Evolutionary conservation across 2,888 invertebrate species (phyloP).

Genomic region (Drosophila macrospina): DNA sequence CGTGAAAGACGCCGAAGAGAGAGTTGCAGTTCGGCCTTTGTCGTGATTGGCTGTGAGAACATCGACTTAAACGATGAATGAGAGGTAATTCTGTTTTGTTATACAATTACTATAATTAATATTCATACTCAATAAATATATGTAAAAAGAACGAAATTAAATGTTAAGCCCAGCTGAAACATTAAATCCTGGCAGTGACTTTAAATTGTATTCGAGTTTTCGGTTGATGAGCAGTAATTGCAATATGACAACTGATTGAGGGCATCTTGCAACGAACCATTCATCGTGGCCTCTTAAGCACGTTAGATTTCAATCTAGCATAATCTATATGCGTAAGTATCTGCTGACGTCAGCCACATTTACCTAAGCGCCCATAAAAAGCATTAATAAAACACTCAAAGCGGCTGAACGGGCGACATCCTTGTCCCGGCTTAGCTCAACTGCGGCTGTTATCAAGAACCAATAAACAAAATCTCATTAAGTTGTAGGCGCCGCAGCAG

Average conservation of each 20-base stretch:
- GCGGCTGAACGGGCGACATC: constrained; percentile 2
- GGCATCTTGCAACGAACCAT: constrained; percentile 34
- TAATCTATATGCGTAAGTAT: constrained; percentile 31
- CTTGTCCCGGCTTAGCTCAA: constrained; percentile 19
- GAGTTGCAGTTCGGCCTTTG: too few species aligned
- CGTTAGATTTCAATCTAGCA: constrained; percentile 53
- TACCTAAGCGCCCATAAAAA: constrained; percentile 67
- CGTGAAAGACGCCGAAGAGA: too few species aligned
- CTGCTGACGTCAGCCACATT: constrained; percentile 52
- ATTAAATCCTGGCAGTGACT: not conserved
- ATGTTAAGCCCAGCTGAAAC: not conserved
- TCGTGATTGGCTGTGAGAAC: too few species aligned
- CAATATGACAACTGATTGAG: constrained; percentile 4
- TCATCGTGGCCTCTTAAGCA: constrained; percentile 45
- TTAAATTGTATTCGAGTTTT: not conserved
- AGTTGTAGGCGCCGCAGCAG: constrained; percentile 58
- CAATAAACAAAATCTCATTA: constrained; percentile 78
- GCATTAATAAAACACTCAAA: constrained; percentile 56
- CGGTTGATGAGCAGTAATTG: constrained; percentile 17
- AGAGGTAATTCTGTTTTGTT: too few species aligned
- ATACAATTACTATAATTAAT: too few species aligned
- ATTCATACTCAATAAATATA: not conserved
- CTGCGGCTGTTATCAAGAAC: constrained; percentile 60
- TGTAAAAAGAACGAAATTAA: not conserved
- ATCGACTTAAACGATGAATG: too few species aligned